phyloP scores from a whole-genome alignment of 2,797 vertebrate genomes.

The Pangasius macronema region DNA sequence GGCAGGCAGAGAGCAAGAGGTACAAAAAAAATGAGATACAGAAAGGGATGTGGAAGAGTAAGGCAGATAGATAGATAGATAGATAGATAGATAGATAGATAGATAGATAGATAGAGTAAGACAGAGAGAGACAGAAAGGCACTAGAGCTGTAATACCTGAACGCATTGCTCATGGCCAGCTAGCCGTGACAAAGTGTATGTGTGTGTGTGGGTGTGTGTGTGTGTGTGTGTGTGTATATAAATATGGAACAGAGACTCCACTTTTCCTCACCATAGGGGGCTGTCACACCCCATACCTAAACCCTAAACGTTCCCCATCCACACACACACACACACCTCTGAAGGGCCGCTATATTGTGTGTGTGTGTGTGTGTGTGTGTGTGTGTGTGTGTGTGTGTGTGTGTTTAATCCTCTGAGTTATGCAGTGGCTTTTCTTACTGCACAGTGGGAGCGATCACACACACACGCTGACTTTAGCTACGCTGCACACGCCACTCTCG shows the following conservation, averaged over 20 bases:
- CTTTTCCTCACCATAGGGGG: conserved; percentile 55
- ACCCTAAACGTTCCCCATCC: conserved; percentile 50
- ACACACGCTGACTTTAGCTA: conserved; percentile 57
- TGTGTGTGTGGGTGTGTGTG: conserved; percentile 34
- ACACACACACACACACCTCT: conserved; percentile 39
- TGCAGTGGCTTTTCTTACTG: conserved; percentile 52
- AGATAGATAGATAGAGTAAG: background rate
- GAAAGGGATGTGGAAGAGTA: background rate
- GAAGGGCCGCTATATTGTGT: conserved; percentile 45
- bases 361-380: conserved; percentile 50
- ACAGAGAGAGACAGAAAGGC: conserved; percentile 4
- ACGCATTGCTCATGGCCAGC: conserved; percentile 53
- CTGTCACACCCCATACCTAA: conserved; percentile 58
- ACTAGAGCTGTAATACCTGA: conserved; percentile 48
- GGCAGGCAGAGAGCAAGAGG: background rate
- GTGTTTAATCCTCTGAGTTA: conserved; percentile 58
- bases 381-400: conserved; percentile 48
- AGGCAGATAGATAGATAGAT: too few relatives aligned
- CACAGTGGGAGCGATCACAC: conserved; percentile 56
- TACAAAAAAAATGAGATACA: background rate
- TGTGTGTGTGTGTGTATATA: conserved; percentile 38
- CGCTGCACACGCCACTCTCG: conserved; percentile 36
- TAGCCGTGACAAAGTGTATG: conserved; percentile 47
- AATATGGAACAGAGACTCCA: conserved; percentile 53
- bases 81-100: background rate